These are phyloP conservation scores for Cheilinus undulatus DNA, from an alignment of 2,113 vertebrate genomes.

Conservation along the genomic window DNA sequence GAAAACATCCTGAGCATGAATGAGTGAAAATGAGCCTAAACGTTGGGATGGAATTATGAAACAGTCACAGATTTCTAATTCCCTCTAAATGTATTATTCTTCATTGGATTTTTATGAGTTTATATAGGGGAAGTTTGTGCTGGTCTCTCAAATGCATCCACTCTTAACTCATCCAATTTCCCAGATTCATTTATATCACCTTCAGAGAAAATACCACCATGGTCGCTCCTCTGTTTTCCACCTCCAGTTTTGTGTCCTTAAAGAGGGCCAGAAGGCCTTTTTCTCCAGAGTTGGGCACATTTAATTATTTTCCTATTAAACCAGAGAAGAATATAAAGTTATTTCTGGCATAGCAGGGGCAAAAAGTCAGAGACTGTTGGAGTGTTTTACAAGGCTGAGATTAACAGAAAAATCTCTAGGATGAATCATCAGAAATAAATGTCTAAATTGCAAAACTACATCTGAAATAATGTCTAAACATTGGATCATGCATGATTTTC, in stretches of 20 bases:
- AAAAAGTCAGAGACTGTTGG: slow-evolving; percentile 37
- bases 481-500: no score
- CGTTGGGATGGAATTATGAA: neutral
- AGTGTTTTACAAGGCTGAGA: slow-evolving; percentile 8
- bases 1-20: slow-evolving; percentile 11
- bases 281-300: slow-evolving; percentile 10
- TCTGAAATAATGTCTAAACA: no score
- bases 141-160: no score
- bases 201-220: neutral
- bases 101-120: neutral
- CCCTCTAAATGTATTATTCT: neutral
- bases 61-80: neutral
- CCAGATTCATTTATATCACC: neutral
- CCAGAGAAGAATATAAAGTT: slow-evolving; percentile 37
- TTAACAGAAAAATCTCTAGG: slow-evolving; percentile 2
- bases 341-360: slow-evolving; percentile 62
- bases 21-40: slow-evolving; percentile 10
- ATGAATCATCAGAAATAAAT: slow-evolving; percentile 22
- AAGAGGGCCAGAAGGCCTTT: slow-evolving; percentile 5
- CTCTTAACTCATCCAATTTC: neutral
- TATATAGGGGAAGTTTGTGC: no score
- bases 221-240: neutral
- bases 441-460: neutral
- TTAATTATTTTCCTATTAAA: slow-evolving; percentile 59
- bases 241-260: neutral